These are phyloP conservation scores for Plusia festucae DNA, from an alignment of 2,888 invertebrate genomes.

Conservation along the genomic window DNA sequence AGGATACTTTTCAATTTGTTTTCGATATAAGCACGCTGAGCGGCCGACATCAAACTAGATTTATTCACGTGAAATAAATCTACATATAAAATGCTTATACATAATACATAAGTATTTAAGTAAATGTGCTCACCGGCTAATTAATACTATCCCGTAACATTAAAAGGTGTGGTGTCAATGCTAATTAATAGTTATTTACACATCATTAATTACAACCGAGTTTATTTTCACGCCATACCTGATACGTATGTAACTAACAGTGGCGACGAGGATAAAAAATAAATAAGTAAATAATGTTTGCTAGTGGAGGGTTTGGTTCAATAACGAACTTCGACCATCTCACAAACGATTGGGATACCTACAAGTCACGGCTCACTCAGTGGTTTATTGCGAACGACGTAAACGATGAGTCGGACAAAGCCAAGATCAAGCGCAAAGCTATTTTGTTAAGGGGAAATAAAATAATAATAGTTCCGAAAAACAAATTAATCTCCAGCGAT, in stretches of 20 bases:
- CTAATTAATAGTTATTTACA: conserved; percentile 29
- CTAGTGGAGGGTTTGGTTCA: no score
- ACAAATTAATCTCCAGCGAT: no score
- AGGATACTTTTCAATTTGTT: background rate
- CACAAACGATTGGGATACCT: background rate
- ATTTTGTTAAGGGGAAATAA: conserved; percentile 17
- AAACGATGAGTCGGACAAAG: background rate
- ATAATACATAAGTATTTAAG: conserved; percentile 33
- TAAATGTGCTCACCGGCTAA: conserved; percentile 39
- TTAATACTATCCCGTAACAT: conserved; percentile 46
- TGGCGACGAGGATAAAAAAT: no score
- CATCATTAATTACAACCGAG: conserved; percentile 31
- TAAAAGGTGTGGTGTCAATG: conserved; percentile 21
- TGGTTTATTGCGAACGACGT: conserved; percentile 15
- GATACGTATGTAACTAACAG: background rate
- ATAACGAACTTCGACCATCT: background rate
- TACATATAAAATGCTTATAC: conserved; percentile 33
- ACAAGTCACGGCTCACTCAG: conserved; percentile 9
- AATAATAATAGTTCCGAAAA: no score
- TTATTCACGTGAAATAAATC: background rate
- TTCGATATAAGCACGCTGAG: background rate
- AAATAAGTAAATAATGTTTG: no score
- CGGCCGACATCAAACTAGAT: conserved; percentile 6
- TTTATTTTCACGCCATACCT: conserved; percentile 15
- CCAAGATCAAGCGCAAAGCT: background rate